Conservation (phyloP, 2,888 invertebrate genomes). For the Gortyna flavago region DNA sequence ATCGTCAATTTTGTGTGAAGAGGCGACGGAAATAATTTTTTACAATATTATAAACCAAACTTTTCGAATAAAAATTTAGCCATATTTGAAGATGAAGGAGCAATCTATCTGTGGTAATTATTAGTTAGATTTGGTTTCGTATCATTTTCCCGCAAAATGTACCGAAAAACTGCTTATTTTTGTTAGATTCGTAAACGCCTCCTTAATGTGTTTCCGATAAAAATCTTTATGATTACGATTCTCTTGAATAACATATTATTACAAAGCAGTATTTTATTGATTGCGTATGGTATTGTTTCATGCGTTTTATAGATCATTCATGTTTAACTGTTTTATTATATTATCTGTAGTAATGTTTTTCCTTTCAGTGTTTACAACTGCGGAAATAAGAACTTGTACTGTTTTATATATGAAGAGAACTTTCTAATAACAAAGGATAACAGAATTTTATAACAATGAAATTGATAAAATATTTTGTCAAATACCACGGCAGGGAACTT, state of each 20-base stretch:
- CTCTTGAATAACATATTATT: slow-evolving; percentile 11
- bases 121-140: too few relatives aligned
- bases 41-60: too few relatives aligned
- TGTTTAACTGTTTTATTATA: neutral
- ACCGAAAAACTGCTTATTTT: too few relatives aligned
- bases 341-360: neutral
- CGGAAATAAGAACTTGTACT: slow-evolving; percentile 3
- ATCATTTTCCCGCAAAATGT: too few relatives aligned
- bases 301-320: neutral
- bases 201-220: slow-evolving; percentile 34
- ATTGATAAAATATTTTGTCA: slow-evolving; percentile 21
- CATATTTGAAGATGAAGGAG: too few relatives aligned
- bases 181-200: too few relatives aligned
- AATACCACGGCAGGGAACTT: neutral
- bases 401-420: slow-evolving; percentile 3
- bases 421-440: slow-evolving; percentile 11
- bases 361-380: neutral
- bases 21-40: too few relatives aligned
- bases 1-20: too few relatives aligned
- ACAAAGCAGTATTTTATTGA: slow-evolving; percentile 7
- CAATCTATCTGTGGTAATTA: too few relatives aligned
- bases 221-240: slow-evolving; percentile 22
- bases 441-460: slow-evolving; percentile 18
- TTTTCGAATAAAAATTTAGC: too few relatives aligned
- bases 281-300: slow-evolving; percentile 1